Conservation (phyloP, 2,797 vertebrate genomes). For the Salarias fasciatus region DNA sequence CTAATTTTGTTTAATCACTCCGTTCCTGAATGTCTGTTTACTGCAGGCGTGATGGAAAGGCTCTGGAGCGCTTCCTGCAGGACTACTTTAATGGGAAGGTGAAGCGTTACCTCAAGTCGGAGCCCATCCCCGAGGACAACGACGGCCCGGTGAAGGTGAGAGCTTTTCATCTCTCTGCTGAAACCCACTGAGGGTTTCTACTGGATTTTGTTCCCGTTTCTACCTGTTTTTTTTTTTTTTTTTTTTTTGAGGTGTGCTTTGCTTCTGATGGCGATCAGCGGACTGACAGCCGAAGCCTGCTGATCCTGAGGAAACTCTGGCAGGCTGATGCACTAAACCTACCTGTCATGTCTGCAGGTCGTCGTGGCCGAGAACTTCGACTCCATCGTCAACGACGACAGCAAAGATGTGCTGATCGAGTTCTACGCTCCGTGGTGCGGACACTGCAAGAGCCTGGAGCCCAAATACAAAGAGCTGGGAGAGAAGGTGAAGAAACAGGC, state of each 20-base stretch:
- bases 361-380: slow-evolving; percentile 86
- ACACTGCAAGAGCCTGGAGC: slow-evolving; percentile 98
- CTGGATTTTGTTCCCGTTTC: background rate
- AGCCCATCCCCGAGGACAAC: slow-evolving; percentile 92
- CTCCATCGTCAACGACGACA: slow-evolving; percentile 90
- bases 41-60: slow-evolving; percentile 92
- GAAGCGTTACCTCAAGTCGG: slow-evolving; percentile 96
- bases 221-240: background rate
- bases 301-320: no score
- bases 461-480: slow-evolving; percentile 95
- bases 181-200: background rate
- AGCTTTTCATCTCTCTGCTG: no score
- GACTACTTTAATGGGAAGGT: slow-evolving; percentile 92
- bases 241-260: background rate
- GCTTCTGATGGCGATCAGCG: no score
- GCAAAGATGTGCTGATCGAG: slow-evolving; percentile 97
- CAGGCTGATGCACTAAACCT: background rate
- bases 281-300: no score
- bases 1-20: no score
- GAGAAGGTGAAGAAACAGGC: slow-evolving; percentile 98
- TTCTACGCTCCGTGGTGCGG: slow-evolving; percentile 99
- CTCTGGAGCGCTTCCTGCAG: slow-evolving; percentile 93
- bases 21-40: background rate
- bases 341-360: slow-evolving; percentile 75
- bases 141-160: slow-evolving; percentile 96